Evolutionary conservation across 2,888 invertebrate species (phyloP), one percentile per base, ranked within the genome.

Genomic region (Seladonia tumulorum): DNA sequence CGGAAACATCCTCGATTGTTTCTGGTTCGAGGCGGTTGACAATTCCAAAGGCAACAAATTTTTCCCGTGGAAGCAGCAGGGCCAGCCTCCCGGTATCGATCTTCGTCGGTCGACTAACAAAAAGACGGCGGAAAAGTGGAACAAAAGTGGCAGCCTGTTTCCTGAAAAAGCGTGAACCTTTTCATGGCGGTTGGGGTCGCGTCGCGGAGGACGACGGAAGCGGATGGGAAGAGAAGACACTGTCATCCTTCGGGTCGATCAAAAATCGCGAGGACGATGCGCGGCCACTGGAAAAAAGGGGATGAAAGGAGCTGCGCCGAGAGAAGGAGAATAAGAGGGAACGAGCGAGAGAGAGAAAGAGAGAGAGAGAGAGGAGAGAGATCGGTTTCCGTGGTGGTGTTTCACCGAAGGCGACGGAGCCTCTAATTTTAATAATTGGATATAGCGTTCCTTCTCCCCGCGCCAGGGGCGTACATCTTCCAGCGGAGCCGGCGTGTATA

Each of bases 351-450:
- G 73, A 57, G 76, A 63, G 66, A 70, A 68, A 70, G 72, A 25
- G 60, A 53, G 57, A 57, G n/a, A 25, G 57, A 60, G 12, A 14
- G 25, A 16, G 16, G 66, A 22, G 10, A 39, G 68, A 68, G 88
- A 86, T 88, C 88, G 87, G 76, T 90, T 90, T 87, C 88, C 84
- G 73, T 90, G 86, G 86, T 88, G 88, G 85, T 88, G 89, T 93
- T 93, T 93, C 91, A 93, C 90, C 90, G 90, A 92, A 94, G 94
- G 94, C 93, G 94, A 94, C 89, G 91, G 93, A 94, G 94, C 94
- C 94, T 94, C 93, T 94, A 94, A 94, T 94, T 94, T 94, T 93
- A 94, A 94, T 94, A 94, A 94, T 94, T 94, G 94, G 93, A 93
- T 93, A 91, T 92, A 91, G 79, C 90, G 89, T 90, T 87, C 88